These are phyloP conservation scores for Melanogrammus aeglefinus DNA, from an alignment of 2,797 vertebrate species.

Conservation along the genomic window DNA sequence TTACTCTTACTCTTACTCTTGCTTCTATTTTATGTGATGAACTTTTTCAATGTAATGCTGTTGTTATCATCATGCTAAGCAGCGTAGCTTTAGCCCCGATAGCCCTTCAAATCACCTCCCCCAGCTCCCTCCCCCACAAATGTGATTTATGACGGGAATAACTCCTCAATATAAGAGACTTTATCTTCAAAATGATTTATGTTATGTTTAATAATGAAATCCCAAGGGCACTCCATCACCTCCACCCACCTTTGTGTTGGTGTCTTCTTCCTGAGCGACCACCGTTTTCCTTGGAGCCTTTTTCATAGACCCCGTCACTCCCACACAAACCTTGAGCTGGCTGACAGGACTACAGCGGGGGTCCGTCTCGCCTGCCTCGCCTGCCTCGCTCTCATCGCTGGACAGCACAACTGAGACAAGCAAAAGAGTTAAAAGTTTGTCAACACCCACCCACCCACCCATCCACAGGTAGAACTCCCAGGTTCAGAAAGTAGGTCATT, in stretches of 20 bases:
- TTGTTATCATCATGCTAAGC: no score
- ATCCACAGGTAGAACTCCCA: neutral
- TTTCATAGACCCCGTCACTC: slow-evolving; percentile 28
- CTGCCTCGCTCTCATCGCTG: slow-evolving; percentile 77
- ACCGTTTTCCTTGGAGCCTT: slow-evolving; percentile 35
- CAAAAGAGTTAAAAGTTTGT: neutral
- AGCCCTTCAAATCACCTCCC: no score
- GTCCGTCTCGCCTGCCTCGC: neutral
- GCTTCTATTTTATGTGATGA: neutral
- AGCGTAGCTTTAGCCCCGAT: no score
- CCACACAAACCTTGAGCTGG: slow-evolving; percentile 34
- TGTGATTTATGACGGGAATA: no score
- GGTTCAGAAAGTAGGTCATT: no score
- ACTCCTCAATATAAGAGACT: no score
- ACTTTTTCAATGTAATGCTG: neutral
- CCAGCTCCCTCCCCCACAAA: no score
- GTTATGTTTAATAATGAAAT: neutral
- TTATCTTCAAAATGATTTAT: no score
- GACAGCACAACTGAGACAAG: slow-evolving; percentile 85
- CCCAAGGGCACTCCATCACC: neutral
- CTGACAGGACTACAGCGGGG: neutral
- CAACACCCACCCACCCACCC: neutral
- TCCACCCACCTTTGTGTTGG: slow-evolving; percentile 44
- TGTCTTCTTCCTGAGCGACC: neutral
- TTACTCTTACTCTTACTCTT: no score